These are phyloP conservation scores for Cichlasoma orientale DNA, from an alignment of 2,797 vertebrate genomes.

Conservation along the genomic window DNA sequence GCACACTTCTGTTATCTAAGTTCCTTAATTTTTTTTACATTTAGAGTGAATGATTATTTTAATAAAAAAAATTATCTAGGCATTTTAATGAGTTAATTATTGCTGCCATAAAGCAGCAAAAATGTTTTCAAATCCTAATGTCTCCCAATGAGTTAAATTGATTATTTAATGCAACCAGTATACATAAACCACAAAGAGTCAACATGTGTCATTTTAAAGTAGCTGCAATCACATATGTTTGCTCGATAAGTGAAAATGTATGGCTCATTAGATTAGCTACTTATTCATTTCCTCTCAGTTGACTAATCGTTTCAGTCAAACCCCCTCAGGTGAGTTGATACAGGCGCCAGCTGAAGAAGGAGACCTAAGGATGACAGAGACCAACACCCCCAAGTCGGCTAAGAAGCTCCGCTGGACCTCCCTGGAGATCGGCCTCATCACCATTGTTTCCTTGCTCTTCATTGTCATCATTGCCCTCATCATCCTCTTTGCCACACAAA, in stretches of 20 bases:
- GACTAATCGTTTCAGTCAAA: not conserved
- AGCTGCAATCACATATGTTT: not conserved
- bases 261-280: not conserved
- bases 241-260: not conserved
- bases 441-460: conserved; percentile 86
- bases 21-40: not conserved
- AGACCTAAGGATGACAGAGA: conserved; percentile 91
- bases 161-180: not conserved
- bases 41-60: not conserved
- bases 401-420: conserved; percentile 88
- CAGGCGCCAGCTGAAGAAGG: conserved; percentile 90
- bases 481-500: conserved; percentile 88
- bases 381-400: conserved; percentile 87
- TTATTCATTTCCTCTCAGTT: not conserved
- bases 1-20: not conserved
- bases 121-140: not conserved
- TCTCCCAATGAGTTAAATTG: not conserved
- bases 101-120: not conserved
- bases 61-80: not conserved
- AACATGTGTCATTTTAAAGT: not conserved
- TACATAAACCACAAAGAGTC: not conserved
- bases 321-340: conserved; percentile 84
- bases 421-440: conserved; percentile 88
- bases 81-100: not conserved
- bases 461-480: conserved; percentile 87